These are phyloP conservation scores for Melanostoma mellinum DNA, from an alignment of 2,888 invertebrate species.

Conservation along the genomic window DNA sequence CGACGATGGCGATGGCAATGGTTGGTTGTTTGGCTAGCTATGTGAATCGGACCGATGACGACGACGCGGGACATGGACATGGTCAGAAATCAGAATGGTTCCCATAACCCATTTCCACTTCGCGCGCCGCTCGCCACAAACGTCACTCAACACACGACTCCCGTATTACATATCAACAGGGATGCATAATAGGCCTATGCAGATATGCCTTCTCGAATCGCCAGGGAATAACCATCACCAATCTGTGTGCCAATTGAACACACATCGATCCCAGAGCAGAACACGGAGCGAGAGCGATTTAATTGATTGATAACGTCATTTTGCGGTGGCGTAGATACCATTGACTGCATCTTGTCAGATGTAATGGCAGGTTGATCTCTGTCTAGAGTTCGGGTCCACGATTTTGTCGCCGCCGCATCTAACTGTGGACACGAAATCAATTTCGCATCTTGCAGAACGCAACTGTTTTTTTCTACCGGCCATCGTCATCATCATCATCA, in stretches of 20 bases:
- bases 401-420: slow-evolving; percentile 63
- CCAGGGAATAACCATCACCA: slow-evolving; percentile 66
- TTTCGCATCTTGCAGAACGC: slow-evolving; percentile 65
- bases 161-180: slow-evolving; percentile 44
- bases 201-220: slow-evolving; percentile 46
- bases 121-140: slow-evolving; percentile 28
- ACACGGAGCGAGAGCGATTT: slow-evolving; percentile 72
- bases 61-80: slow-evolving; percentile 48
- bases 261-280: slow-evolving; percentile 63
- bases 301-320: slow-evolving; percentile 76
- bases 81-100: slow-evolving; percentile 71
- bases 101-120: slow-evolving; percentile 72
- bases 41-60: background rate
- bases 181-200: slow-evolving; percentile 68
- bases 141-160: slow-evolving; percentile 58
- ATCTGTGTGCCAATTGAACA: slow-evolving; percentile 67
- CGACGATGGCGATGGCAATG: slow-evolving; percentile 19
- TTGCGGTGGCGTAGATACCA: slow-evolving; percentile 72
- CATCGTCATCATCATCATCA: slow-evolving; percentile 23
- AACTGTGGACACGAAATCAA: slow-evolving; percentile 70
- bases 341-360: slow-evolving; percentile 74
- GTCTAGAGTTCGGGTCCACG: slow-evolving; percentile 62
- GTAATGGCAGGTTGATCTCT: slow-evolving; percentile 72
- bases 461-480: slow-evolving; percentile 46
- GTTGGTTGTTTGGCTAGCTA: too few relatives aligned